Evolutionary conservation across 2,888 invertebrate species (phyloP), one percentile per base, ranked within the genome.

Genomic region (Lycocerus yunnanus): DNA sequence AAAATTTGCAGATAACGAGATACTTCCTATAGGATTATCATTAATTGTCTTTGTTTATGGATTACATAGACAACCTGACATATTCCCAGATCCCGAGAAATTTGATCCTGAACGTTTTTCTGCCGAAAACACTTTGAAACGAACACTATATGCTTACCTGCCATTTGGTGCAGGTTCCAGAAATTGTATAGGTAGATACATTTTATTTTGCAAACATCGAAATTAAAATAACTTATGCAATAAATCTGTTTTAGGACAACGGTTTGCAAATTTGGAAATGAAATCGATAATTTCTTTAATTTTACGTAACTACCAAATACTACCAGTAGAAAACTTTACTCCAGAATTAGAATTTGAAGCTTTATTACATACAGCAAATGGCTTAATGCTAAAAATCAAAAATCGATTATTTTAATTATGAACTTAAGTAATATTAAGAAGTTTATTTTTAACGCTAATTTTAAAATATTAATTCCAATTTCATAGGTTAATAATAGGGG

Each of bases 11-110:
- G 61, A n/a, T 18, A n/a, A n/a, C 3, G 20, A 63, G 9, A 14
- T n/a, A n/a, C 61, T 63, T 18, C 61, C 61, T n/a, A 1, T 18
- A 63, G 61, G 61, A 63, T 63, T 63, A 20, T 27, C 27, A 13
- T 1, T 43, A 6, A 6, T n/a, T 6, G 2, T n/a, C 1, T 43
- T 43, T n/a, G 43, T n/a, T 43, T n/a, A 43, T 43, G 43, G n/a
- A 6, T n/a, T 78, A 10, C 78, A 87, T 68, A 81, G 83, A 21
- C 85, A 86, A 73, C 82, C 84, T 1, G 77, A 82, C 16, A 81
- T 85, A 71, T 87, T 82, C 72, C 84, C 84, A 1, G 80, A 87
- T 68, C 86, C 87, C 0, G 79, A 82, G 67, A 81, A 78, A 27
- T 84, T 84, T 74, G 81, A 83, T 73, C 84, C 84, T 3, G 82